Evolutionary conservation across 2,888 invertebrate species (phyloP), one percentile per base, ranked within the genome.

Genomic region (Zygogramma bicolorata): DNA sequence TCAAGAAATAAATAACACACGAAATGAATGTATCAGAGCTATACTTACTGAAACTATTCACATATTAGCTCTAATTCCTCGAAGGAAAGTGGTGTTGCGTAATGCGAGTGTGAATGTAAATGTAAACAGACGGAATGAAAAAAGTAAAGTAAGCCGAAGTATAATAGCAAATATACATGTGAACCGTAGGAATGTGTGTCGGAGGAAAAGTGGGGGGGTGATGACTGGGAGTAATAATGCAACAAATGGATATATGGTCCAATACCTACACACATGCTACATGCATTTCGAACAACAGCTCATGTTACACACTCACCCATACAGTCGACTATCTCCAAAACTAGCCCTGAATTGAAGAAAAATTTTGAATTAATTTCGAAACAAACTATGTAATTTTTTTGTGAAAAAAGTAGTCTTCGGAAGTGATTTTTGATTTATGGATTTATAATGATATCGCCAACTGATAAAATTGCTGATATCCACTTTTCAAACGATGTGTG

Each of bases 241-340:
- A 38, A 22, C 10, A 38, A 38, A n/a, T 38, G 22, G 18, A n/a
- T 42, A 42, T n/a, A n/a, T 25, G 61, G 1, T 13, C 22, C 22
- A 20, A 61, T 1, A 38, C 18, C 7, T 18, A 46, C 25, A 46
- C 7, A 31, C 79, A 66, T 80, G 79, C 79, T 42, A 71, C 75
- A 76, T 71, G 75, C 73, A 70, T 70, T 60, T 65, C 20, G 49
- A n/a, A 38, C 53, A 53, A 58, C 31, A 74, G 69, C 22, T 62
- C 74, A 77, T 74, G 68, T 69, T 49, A 69, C 74, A 71, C 78
- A 90, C 91, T 91, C 88, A 91, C 92, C 95, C 95, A 89, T 95
- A 95, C 88, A 95, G 91, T 88, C 95, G 93, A 91, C 94, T 95
- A 90, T 95, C 95, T 88, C 94, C 94, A 89, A 95, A 93, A 90